These are phyloP conservation scores for Mythimna loreyi DNA, from an alignment of 2,888 invertebrate species.

Conservation along the genomic window DNA sequence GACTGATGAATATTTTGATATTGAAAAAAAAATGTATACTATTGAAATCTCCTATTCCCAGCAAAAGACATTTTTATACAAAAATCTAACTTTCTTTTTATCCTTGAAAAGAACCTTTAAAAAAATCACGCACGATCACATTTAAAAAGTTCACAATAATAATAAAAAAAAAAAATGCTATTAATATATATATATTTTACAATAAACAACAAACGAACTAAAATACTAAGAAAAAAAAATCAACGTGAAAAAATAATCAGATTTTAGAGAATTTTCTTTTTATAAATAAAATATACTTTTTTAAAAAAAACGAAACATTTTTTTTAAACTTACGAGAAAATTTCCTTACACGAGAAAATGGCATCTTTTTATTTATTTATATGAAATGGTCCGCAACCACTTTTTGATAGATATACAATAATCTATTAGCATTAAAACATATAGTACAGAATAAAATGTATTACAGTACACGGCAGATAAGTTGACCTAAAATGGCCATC, in stretches of 20 bases:
- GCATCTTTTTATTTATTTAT: conserved; percentile 4
- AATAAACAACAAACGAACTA: conserved; percentile 60
- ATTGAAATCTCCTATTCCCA: conserved; percentile 13
- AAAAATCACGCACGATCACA: conserved; percentile 33
- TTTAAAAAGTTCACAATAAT: conserved; percentile 29
- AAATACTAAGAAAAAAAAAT: conserved; percentile 58
- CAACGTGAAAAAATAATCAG: conserved; percentile 61
- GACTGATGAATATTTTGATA: too few relatives aligned
- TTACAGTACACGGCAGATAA: too few relatives aligned
- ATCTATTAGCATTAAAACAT: not conserved
- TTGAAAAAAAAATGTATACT: too few relatives aligned
- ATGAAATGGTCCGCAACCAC: conserved; percentile 3
- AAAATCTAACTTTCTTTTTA: not conserved
- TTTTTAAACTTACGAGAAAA: not conserved
- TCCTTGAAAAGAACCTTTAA: not conserved
- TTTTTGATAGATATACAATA: not conserved
- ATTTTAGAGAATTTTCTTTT: conserved; percentile 40
- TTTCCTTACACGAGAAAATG: conserved; percentile 6
- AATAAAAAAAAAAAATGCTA: conserved; percentile 39
- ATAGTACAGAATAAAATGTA: too few relatives aligned
- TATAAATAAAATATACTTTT: conserved; percentile 7
- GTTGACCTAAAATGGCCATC: too few relatives aligned
- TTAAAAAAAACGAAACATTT: not conserved
- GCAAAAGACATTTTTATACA: not conserved
- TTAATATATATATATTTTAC: conserved; percentile 50